Percentiles rank a stretch among this genome's conserved stretches.
These are phyloP conservation scores for Unio pictorum DNA, from an alignment of 2,888 invertebrate genomes.

Conservation along the genomic window DNA sequence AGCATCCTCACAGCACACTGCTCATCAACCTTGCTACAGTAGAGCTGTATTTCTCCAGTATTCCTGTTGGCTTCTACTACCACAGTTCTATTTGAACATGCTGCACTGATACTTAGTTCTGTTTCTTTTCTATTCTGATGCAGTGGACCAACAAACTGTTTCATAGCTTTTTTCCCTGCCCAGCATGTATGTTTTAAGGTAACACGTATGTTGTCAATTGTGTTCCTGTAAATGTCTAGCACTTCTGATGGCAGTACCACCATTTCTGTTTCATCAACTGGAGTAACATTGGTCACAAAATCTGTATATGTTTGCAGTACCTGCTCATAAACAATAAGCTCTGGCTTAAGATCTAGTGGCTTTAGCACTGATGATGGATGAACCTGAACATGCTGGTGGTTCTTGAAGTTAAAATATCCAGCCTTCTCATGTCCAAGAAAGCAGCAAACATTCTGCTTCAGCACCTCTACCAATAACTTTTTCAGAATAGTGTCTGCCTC, in stretches of 20 bases:
- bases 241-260: constrained; percentile 11
- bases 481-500: constrained; percentile 29
- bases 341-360: constrained; percentile 45
- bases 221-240: constrained; percentile 36
- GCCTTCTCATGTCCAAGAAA: constrained; percentile 56
- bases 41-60: constrained; percentile 43
- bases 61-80: constrained; percentile 48
- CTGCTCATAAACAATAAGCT: constrained; percentile 58
- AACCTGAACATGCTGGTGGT: constrained; percentile 43
- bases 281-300: constrained; percentile 56
- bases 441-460: constrained; percentile 47
- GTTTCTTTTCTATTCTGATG: constrained; percentile 40
- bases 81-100: constrained; percentile 27
- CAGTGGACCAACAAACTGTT: constrained; percentile 48
- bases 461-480: constrained; percentile 51
- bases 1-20: constrained; percentile 9
- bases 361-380: constrained; percentile 62
- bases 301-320: constrained; percentile 54
- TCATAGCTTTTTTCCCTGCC: constrained; percentile 42
- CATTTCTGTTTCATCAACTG: constrained; percentile 36
- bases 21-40: constrained; percentile 20
- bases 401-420: constrained; percentile 51
- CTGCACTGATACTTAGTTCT: constrained; percentile 30
- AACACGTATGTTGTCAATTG: constrained; percentile 31
- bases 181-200: constrained; percentile 25